Percentiles rank a stretch among this genome's conserved stretches.
phyloP scores from a whole-genome alignment of 2,888 invertebrate species.

The Hipparchia semele region DNA sequence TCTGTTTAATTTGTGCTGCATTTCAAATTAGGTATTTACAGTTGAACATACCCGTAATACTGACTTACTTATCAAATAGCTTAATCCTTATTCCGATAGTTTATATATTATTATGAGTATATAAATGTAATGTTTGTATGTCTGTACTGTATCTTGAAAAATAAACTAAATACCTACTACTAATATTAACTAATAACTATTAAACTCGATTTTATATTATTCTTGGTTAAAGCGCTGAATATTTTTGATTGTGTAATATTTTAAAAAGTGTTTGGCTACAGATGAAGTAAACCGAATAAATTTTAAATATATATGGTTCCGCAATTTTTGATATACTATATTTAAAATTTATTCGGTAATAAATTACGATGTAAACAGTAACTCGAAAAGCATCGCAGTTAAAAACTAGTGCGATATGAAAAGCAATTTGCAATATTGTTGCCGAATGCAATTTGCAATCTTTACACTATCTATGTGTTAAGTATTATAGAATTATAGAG shows the following conservation, averaged over 20 bases:
- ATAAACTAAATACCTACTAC: no score
- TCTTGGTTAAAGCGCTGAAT: no score
- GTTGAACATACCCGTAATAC: not conserved
- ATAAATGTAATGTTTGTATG: not conserved
- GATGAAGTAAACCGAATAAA: no score
- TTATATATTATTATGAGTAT: not conserved
- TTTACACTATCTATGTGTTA: constrained; percentile 13
- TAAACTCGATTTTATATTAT: no score
- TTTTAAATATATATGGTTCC: no score
- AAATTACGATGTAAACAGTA: not conserved
- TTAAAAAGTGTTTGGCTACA: no score
- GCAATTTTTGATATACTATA: no score
- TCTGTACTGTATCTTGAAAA: not conserved
- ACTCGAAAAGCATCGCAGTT: not conserved
- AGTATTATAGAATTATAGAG: constrained; percentile 16
- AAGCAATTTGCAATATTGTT: constrained; percentile 17
- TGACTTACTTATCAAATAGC: not conserved
- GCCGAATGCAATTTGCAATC: constrained; percentile 4
- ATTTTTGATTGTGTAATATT: no score
- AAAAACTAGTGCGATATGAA: constrained; percentile 2
- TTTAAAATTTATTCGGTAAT: no score
- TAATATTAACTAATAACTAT: no score
- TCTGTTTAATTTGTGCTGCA: not conserved
- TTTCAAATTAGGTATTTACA: not conserved
- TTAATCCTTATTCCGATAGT: not conserved